Evolutionary conservation across 2,113 vertebrate species (phyloP), one percentile per base, ranked within the genome.

Genomic region (Amphilophus citrinellus): DNA sequence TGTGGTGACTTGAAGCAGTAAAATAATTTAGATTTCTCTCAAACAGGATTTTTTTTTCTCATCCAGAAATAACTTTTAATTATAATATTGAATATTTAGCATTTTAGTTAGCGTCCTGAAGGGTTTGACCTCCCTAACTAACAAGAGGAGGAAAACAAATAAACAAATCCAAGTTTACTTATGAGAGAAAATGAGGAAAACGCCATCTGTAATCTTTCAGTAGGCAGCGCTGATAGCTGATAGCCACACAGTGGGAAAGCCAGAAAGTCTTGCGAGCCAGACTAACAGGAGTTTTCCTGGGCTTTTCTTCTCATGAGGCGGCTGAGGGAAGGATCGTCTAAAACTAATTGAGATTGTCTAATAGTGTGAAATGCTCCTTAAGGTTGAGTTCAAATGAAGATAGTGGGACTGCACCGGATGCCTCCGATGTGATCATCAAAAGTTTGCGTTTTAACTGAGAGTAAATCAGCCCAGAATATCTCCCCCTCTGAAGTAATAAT

Each of bases 401-500:
- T 53, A 53, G 66, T 17, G 17, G 53, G 32, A 32, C 0, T 20
- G 0, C 24, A 47, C 10, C 66, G 6, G 10, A 73, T 8, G 27
- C 13, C 68, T 56, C 17, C 3, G 3, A 73, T 73, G 17, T 53
- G 66, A 53, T 53, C 66, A 14, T 73, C 44, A 50, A 73, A 53
- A 32, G 68, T 73, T 56, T 53, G 47, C 11, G 68, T 32, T 73
- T 53, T 2, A 32, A 60, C 75, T 3, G 35, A 18, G 10, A 42
- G 47, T 39, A 22, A 79, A 56, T 57, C 47, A 39, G 14, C 32
- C 24, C 75, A 15, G 44, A 57, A 57, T n/a, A 42, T 59, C 50
- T 59, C 24, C 3, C 35, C 22, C 37, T 77, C 57, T 77, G 75
- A 42, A 44, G 75, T 42, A 60, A 27, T 6, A 2, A 18, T 73